A percentile compares a stretch with the other conserved stretches of the same genome.
These are phyloP conservation scores for Xenopus tropicalis DNA, from an alignment of 2,113 vertebrate genomes.

Conservation along the genomic window UCB_Xtro_10.0 CM004451.2:31415001-31415500, in stretches of 20 bases:
- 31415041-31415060: conserved; percentile 1
- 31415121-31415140: not conserved
- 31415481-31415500: no score
- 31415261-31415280: conserved; percentile 15
- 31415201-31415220: not conserved
- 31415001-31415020: conserved; percentile 8
- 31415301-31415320: not conserved
- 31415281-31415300: not conserved
- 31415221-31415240: not conserved
- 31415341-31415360: not conserved
- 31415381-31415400: no score
- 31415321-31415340: not conserved
- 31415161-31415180: not conserved
- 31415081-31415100: not conserved
- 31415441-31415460: no score
- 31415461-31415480: no score
- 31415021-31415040: conserved; percentile 13
- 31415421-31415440: no score
- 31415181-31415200: not conserved
- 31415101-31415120: conserved; percentile 3
- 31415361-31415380: not conserved
- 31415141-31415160: not conserved
- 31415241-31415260: not conserved
- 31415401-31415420: no score
- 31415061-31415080: not conserved